These are phyloP conservation scores for Chanos chanos DNA, from an alignment of 2,797 vertebrate species.

Conservation along the genomic window DNA sequence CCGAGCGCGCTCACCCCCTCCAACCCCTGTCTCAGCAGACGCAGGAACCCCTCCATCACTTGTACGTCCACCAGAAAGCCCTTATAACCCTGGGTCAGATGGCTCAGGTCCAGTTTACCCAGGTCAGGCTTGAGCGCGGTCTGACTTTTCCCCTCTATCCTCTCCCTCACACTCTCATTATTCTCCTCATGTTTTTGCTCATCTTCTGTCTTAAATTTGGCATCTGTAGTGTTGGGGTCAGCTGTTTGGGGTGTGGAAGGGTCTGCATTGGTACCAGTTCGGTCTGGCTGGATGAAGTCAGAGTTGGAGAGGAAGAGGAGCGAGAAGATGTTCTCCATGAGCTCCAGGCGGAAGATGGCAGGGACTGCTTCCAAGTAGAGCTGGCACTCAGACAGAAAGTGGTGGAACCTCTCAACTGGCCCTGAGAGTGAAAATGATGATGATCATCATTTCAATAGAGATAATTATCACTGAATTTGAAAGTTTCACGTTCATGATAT, in stretches of 20 bases:
- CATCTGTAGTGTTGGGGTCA: slow-evolving; percentile 25
- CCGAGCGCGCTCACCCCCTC: slow-evolving; percentile 78
- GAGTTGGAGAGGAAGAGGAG: slow-evolving; percentile 85
- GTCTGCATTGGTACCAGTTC: slow-evolving; percentile 29
- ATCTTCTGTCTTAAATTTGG: slow-evolving; percentile 49
- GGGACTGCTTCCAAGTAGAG: slow-evolving; percentile 82
- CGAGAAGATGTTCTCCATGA: slow-evolving; percentile 97
- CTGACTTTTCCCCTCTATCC: slow-evolving; percentile 35
- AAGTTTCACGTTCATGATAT: too few relatives aligned
- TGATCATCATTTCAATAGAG: too few relatives aligned
- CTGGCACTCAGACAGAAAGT: slow-evolving; percentile 84
- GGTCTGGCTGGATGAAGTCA: slow-evolving; percentile 71
- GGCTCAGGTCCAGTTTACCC: slow-evolving; percentile 73
- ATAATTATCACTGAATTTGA: too few relatives aligned
- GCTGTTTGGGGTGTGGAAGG: background rate
- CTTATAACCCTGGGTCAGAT: slow-evolving; percentile 69
- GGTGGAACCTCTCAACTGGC: slow-evolving; percentile 72
- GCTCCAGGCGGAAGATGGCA: slow-evolving; percentile 83
- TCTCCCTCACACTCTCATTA: slow-evolving; percentile 55
- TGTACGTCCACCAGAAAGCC: slow-evolving; percentile 83
- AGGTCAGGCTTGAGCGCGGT: slow-evolving; percentile 29
- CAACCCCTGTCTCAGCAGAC: slow-evolving; percentile 81
- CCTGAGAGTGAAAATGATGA: slow-evolving; percentile 59
- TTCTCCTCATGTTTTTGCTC: slow-evolving; percentile 39
- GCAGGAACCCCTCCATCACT: slow-evolving; percentile 82